Evolutionary conservation across 2,797 vertebrate species (phyloP).

Genomic region (Arctocebus calabarensis): DNA sequence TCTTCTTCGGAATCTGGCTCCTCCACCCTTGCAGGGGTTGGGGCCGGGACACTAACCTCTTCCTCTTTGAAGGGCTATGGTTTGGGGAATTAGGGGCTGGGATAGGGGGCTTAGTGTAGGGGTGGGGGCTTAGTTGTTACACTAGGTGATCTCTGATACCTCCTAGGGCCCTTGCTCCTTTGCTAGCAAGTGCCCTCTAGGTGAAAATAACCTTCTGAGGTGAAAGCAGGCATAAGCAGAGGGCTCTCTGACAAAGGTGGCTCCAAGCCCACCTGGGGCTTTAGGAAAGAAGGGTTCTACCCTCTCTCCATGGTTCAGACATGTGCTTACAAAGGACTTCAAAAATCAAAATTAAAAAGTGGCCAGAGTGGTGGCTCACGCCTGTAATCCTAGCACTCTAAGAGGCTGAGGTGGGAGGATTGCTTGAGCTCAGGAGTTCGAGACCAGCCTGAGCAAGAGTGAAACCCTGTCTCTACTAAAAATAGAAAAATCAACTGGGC

Average conservation of each 20-base stretch:
- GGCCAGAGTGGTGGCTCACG: too few relatives aligned
- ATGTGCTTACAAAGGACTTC: background rate
- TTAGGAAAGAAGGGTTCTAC: accelerated
- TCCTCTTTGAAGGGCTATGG: too few relatives aligned
- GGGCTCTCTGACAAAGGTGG: too few relatives aligned
- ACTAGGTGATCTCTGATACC: background rate
- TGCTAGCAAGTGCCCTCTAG: background rate
- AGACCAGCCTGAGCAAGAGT: background rate
- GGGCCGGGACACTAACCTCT: too few relatives aligned
- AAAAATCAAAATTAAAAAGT: background rate
- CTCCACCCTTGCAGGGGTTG: too few relatives aligned
- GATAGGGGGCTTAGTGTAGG: too few relatives aligned
- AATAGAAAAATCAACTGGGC: background rate
- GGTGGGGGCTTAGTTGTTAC: too few relatives aligned
- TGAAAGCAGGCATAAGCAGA: background rate
- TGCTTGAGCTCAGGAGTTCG: background rate
- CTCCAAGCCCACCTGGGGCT: accelerated
- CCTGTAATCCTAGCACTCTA: background rate
- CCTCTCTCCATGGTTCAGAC: conserved; percentile 13
- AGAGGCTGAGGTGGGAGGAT: background rate
- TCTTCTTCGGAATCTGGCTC: too few relatives aligned
- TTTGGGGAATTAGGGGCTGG: too few relatives aligned
- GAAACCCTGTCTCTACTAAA: background rate
- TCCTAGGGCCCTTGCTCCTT: background rate
- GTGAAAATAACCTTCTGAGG: background rate